Conservation (phyloP, 1,140 invertebrate species). For the Aricia agestis region DNA sequence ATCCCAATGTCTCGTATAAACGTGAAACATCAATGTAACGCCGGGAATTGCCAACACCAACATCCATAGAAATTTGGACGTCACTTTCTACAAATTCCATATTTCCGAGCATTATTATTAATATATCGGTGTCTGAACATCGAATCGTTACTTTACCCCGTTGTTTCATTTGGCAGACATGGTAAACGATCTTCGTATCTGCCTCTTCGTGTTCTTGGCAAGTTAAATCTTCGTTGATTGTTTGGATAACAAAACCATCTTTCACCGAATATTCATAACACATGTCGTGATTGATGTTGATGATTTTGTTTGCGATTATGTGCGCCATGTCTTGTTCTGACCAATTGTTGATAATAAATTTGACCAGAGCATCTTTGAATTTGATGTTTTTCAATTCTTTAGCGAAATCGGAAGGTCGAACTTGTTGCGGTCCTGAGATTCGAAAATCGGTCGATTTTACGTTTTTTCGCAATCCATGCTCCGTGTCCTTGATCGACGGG, state of each 20-base stretch:
- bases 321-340: conserved; percentile 20
- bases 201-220: conserved; percentile 22
- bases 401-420: conserved; percentile 18
- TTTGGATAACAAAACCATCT: conserved; percentile 1
- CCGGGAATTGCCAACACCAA: no score
- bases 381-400: conserved; percentile 14
- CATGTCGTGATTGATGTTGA: not conserved
- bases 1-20: no score
- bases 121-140: conserved; percentile 41
- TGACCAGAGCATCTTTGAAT: no score
- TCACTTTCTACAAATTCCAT: conserved; percentile 39
- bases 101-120: conserved; percentile 43
- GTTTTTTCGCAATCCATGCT: conserved; percentile 28
- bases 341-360: conserved; percentile 20
- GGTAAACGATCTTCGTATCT: conserved; percentile 21
- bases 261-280: conserved; percentile 4
- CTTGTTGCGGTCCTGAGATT: conserved; percentile 27
- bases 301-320: conserved; percentile 6
- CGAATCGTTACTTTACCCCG: conserved; percentile 12
- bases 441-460: conserved; percentile 27
- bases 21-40: no score
- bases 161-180: conserved; percentile 13
- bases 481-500: conserved; percentile 42
- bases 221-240: not conserved
- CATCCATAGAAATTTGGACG: no score